Base-by-base conservation (phyloP, 2,113 vertebrate genomes). In the Platichthys flesus region DNA sequence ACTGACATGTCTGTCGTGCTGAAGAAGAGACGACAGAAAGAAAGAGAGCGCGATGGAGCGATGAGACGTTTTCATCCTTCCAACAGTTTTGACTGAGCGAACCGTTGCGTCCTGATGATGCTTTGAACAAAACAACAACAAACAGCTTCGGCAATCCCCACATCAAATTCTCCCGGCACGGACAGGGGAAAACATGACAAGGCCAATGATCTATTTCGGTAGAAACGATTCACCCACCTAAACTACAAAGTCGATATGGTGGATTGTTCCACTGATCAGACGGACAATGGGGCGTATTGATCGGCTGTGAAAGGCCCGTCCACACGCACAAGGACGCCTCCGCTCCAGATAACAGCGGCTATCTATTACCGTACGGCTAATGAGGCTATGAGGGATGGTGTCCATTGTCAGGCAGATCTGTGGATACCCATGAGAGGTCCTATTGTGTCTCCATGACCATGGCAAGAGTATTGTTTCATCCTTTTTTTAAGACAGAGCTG, bases 231-330 rank as follows among this genome's bases (percentile, higher is more conserved):
- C 51, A 54, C 20, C 51, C 18, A 54, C 20, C 51, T 54, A 54
- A 54, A 54, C 18, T 54, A 54, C 51, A 54, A 9, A 10, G 51
- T 15, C 51, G 8, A 54, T 54, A 51, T 6, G 13, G 49, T 7
- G 20, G 51, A 54, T 54, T 54, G 20, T n/a, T 54, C 51, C 57
- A 63, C 78, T 60, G 45, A 86, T 85, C 72, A 79, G n/a, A 62
- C 28, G 78, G 40, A 88, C 88, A 84, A 85, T 71, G 47, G 67
- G 63, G n/a, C n/a, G 23, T 81, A 89, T 86, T 81, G 88, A 93
- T 88, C 66, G 42, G 58, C 42, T 68, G 42, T 49, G 26, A 71
- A 74, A 84, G 62, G 71, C 75, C 54, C 67, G 78, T 78, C 78
- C 52, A 78, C 65, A 76, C 8, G 23, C 71, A 83, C 72, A 79